phyloP scores from a whole-genome alignment of 1,140 invertebrate species.

The Drosophila yakuba region DNA sequence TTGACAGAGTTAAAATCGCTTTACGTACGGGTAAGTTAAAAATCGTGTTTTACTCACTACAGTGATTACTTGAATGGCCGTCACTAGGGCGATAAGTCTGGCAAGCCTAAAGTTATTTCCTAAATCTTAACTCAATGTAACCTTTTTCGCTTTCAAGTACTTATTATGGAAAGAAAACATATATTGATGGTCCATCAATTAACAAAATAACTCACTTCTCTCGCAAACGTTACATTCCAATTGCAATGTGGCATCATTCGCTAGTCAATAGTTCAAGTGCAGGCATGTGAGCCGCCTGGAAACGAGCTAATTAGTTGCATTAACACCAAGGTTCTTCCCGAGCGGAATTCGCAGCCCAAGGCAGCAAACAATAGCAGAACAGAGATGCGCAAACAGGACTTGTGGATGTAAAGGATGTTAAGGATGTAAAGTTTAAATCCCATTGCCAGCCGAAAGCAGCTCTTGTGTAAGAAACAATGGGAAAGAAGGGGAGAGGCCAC shows the following conservation, averaged over 20 bases:
- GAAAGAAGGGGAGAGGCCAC: neutral
- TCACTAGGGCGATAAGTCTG: too few relatives aligned
- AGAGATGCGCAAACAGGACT: neutral
- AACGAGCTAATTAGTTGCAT: slow-evolving; percentile 34
- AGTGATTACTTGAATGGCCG: neutral
- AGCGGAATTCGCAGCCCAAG: neutral
- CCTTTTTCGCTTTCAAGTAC: too few relatives aligned
- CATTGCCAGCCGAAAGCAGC: neutral
- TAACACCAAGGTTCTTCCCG: slow-evolving; percentile 14
- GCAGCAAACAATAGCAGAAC: neutral
- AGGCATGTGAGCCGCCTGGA: neutral
- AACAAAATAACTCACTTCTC: too few relatives aligned
- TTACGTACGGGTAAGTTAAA: slow-evolving; percentile 4
- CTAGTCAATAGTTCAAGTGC: slow-evolving; percentile 10
- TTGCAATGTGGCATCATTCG: neutral
- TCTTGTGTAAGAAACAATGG: neutral
- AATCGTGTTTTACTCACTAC: slow-evolving; percentile 6
- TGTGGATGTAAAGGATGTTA: neutral
- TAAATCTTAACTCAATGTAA: too few relatives aligned
- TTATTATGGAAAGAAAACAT: too few relatives aligned
- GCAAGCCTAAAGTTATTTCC: too few relatives aligned
- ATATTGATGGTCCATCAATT: too few relatives aligned
- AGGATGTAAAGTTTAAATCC: neutral
- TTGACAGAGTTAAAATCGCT: neutral
- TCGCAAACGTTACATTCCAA: neutral